Percentiles rank a stretch among this genome's conserved stretches.
Conservation (phyloP, 1,140 invertebrate species). For the Atta cephalotes region DNA sequence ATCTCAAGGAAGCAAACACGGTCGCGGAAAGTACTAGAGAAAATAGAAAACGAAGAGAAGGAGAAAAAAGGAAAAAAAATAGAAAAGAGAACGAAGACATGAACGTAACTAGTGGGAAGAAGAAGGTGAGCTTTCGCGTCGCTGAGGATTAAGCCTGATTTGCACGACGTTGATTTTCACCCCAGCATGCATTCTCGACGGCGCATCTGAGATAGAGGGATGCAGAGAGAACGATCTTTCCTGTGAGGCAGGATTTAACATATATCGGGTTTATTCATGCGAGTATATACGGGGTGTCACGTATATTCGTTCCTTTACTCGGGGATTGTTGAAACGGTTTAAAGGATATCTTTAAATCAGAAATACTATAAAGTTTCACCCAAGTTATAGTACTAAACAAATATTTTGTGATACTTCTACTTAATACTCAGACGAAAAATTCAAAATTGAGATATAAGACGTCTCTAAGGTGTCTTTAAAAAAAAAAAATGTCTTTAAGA, state of each 20-base stretch:
- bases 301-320: background rate
- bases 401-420: background rate
- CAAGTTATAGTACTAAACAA: background rate
- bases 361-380: background rate
- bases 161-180: conserved; percentile 36
- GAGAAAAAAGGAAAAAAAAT: background rate
- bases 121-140: background rate
- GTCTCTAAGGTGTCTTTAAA: too few species aligned
- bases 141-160: conserved; percentile 32
- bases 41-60: conserved; percentile 21
- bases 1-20: conserved; percentile 53
- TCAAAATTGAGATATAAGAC: too few species aligned
- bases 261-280: conserved; percentile 10
- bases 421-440: background rate
- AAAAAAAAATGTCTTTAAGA: too few species aligned
- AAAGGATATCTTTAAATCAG: background rate
- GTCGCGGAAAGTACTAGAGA: conserved; percentile 8
- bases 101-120: background rate
- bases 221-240: background rate
- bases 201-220: background rate
- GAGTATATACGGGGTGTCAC: background rate
- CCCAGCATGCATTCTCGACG: background rate
- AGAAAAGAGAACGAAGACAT: background rate
- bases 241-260: conserved; percentile 6
- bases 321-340: background rate